These are phyloP conservation scores for Porites lutea DNA, from an alignment of 64 coral and sea anemone genomes.

Conservation along the genomic window DNA sequence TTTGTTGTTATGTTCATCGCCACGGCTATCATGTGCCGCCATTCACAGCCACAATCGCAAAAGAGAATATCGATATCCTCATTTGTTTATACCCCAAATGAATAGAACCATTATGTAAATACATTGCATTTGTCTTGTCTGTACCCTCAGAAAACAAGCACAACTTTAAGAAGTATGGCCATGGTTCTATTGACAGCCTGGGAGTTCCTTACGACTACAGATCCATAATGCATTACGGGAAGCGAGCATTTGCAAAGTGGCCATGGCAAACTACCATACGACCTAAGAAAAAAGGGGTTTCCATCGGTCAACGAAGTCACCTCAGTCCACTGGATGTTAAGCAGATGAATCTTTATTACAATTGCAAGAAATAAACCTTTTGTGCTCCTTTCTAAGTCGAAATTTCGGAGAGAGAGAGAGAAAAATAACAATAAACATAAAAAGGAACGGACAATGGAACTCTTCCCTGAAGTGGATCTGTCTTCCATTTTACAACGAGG, in stretches of 20 bases:
- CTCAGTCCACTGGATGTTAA: conserved; percentile 77
- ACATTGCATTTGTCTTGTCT: not conserved
- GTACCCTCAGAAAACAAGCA: conserved; percentile 65
- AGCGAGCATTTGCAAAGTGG: conserved; percentile 77
- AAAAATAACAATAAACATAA: not conserved
- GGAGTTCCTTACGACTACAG: conserved; percentile 83
- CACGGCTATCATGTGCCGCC: too few species aligned
- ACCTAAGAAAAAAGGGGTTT: conserved; percentile 64
- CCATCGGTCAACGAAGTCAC: conserved; percentile 79
- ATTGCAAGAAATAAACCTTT: conserved; percentile 17
- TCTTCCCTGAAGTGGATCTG: too few species aligned
- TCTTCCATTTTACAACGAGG: not conserved
- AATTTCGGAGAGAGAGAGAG: not conserved
- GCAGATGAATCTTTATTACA: conserved; percentile 81
- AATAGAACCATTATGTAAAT: not conserved
- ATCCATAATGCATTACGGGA: conserved; percentile 89
- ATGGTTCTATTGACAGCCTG: conserved; percentile 62
- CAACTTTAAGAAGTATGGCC: conserved; percentile 82
- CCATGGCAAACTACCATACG: conserved; percentile 82
- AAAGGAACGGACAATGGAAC: too few species aligned
- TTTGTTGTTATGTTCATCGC: too few species aligned
- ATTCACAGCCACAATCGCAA: too few species aligned
- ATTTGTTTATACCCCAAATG: too few species aligned
- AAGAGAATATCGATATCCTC: too few species aligned
- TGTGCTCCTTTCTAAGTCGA: not conserved